A percentile compares a stretch with the other conserved stretches of the same genome.
These are phyloP conservation scores for Camponotus vicinus DNA, from an alignment of 1,140 invertebrate species.

Conservation along the genomic window DNA sequence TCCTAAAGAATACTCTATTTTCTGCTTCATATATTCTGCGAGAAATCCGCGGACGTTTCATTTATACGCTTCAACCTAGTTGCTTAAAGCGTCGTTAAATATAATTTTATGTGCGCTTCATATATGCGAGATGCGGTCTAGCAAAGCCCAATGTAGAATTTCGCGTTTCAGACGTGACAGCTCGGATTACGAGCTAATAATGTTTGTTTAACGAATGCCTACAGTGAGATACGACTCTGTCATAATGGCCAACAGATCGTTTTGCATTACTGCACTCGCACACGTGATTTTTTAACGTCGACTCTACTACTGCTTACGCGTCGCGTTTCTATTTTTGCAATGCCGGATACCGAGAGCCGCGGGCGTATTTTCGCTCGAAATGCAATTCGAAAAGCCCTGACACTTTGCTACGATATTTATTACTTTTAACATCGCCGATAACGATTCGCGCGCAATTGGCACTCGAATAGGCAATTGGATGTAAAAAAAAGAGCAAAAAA, in stretches of 20 bases:
- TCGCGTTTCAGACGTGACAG: constrained; percentile 16
- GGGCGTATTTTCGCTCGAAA: constrained; percentile 24
- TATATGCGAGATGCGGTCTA: not conserved
- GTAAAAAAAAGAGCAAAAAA: not conserved
- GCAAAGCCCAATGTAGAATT: constrained; percentile 16
- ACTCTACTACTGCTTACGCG: too few species aligned
- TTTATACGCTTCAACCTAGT: constrained; percentile 14
- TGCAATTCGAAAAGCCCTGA: constrained; percentile 23
- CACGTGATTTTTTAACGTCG: not conserved
- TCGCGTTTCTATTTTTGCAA: not conserved
- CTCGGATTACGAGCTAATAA: constrained; percentile 26
- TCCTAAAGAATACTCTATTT: not conserved
- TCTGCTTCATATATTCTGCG: not conserved
- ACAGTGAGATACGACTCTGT: not conserved
- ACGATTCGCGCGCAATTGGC: constrained; percentile 38
- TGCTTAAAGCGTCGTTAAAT: constrained; percentile 36
- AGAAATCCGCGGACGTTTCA: not conserved
- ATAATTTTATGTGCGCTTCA: constrained; percentile 16
- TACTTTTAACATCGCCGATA: constrained; percentile 35
- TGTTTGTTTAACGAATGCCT: constrained; percentile 5
- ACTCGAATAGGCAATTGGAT: not conserved
- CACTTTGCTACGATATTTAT: constrained; percentile 42
- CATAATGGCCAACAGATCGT: not conserved
- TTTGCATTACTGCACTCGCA: constrained; percentile 7
- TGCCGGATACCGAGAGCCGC: not conserved